Evolutionary conservation across 2,113 vertebrate genomes (phyloP).

Genomic region (Oxyruncus cristatus): DNA sequence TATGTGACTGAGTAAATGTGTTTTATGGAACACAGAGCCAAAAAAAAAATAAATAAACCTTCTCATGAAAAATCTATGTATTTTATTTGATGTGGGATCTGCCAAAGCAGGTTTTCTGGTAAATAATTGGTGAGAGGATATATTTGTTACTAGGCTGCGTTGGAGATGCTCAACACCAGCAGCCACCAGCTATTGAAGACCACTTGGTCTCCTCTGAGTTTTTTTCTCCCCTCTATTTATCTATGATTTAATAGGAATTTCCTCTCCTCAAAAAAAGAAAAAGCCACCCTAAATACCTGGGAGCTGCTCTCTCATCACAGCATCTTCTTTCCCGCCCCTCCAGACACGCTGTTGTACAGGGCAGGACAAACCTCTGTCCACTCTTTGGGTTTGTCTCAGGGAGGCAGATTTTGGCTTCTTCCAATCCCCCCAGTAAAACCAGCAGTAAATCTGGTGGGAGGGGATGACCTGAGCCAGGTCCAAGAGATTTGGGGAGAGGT

Average conservation of each 20-base stretch:
- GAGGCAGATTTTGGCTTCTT: not conserved
- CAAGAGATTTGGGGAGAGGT: not conserved
- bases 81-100: not conserved
- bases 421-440: not conserved
- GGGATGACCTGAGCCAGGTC: not conserved
- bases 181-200: not conserved
- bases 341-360: rapidly evolving
- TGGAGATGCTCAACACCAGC: not conserved
- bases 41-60: not conserved
- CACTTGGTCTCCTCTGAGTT: not conserved
- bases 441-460: not conserved
- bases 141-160: not conserved
- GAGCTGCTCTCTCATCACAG: not conserved
- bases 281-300: not conserved
- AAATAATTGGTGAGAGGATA: not conserved
- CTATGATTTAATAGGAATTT: not conserved
- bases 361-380: not conserved
- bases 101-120: slow-evolving; percentile 12
- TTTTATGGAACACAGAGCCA: not conserved
- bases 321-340: not conserved
- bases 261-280: not conserved
- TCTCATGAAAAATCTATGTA: not conserved
- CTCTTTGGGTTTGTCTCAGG: not conserved
- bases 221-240: not conserved
- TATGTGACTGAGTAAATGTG: slow-evolving; percentile 28